phyloP scores from a whole-genome alignment of 2,888 invertebrate genomes.

The Thereva nobilitata region DNA sequence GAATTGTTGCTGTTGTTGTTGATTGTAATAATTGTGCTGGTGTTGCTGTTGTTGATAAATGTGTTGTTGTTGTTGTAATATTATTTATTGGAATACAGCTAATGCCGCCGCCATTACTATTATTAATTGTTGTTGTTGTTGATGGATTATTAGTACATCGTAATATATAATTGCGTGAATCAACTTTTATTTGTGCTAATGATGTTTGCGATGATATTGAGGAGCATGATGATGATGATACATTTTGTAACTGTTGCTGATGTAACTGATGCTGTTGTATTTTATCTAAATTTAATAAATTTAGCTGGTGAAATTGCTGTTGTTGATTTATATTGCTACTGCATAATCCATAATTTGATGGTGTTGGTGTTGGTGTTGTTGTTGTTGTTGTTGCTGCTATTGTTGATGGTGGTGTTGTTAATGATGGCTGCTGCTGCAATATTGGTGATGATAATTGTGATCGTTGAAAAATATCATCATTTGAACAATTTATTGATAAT shows the following conservation, averaged over 20 bases:
- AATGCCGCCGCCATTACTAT: not conserved
- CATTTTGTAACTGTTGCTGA: not conserved
- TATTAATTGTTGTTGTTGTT: not conserved
- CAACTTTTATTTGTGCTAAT: constrained; percentile 24
- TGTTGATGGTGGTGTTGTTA: not conserved
- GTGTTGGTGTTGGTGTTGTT: constrained; percentile 1
- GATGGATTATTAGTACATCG: constrained; percentile 20
- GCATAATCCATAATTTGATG: not conserved
- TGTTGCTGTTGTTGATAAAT: too few species aligned
- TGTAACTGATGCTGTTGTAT: not conserved
- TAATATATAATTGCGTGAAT: constrained; percentile 32
- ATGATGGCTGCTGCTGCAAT: not conserved
- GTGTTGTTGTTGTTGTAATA: too few species aligned
- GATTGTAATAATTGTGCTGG: too few species aligned
- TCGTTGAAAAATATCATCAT: constrained; percentile 5
- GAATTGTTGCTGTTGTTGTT: too few species aligned
- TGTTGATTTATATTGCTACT: not conserved
- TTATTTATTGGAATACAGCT: too few species aligned
- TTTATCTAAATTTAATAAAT: not conserved
- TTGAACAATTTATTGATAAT: constrained; percentile 18
- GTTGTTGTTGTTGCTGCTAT: constrained; percentile 3
- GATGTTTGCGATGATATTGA: not conserved
- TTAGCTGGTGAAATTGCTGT: not conserved
- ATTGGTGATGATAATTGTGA: constrained; percentile 3
- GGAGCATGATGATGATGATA: constrained; percentile 1